A percentile compares a stretch with the other conserved stretches of the same genome.
Conservation (phyloP, 2,113 vertebrate species). For the Odocoileus virginianus region DNA sequence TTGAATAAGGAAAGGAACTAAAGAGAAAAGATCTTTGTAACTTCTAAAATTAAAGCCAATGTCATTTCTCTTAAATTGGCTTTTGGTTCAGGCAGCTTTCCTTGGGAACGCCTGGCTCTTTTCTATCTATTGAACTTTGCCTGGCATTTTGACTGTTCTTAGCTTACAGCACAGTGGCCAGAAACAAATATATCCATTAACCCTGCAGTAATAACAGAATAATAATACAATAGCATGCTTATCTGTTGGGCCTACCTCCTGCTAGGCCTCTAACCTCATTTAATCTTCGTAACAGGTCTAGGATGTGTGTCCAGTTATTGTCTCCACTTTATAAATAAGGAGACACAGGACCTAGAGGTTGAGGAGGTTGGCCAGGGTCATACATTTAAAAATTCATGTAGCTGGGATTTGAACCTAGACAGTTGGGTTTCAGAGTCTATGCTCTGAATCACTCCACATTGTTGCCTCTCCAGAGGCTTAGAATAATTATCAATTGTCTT, state of each 20-base stretch:
- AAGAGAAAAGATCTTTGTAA: conserved; percentile 47
- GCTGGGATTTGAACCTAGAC: not conserved
- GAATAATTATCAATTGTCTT: not conserved
- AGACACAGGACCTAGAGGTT: not conserved
- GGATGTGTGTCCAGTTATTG: not conserved
- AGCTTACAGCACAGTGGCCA: not conserved
- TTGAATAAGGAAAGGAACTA: conserved; percentile 40
- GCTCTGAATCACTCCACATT: not conserved
- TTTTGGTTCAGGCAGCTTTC: conserved; percentile 42
- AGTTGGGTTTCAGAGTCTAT: not conserved
- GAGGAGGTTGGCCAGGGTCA: not conserved
- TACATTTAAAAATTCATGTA: not conserved
- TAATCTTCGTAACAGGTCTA: not conserved
- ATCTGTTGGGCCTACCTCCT: not conserved
- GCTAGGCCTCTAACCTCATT: not conserved
- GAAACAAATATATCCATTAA: not conserved
- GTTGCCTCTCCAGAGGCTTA: not conserved
- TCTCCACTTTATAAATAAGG: not conserved
- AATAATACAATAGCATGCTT: not conserved
- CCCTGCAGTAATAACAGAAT: not conserved
- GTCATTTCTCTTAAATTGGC: not conserved
- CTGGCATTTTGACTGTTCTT: not conserved
- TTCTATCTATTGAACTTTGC: not conserved
- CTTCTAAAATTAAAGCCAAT: not conserved
- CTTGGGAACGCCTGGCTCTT: not conserved